Base-by-base conservation (phyloP, 2,888 invertebrate species). In the Diarsia rubi region DNA sequence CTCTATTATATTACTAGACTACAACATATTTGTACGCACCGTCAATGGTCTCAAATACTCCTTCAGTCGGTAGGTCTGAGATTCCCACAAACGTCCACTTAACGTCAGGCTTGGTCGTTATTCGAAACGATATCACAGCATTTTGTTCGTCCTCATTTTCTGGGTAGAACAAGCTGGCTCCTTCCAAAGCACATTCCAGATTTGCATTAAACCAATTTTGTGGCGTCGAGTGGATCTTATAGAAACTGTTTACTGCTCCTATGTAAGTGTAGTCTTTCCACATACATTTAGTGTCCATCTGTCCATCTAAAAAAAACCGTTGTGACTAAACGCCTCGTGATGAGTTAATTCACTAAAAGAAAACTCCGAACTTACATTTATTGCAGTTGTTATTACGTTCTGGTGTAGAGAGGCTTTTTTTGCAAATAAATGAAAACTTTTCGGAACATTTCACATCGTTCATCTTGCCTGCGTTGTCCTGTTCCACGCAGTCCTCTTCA, bases 351-450 rank as follows among this genome's bases (percentile, higher is more conserved):
- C 2, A 31, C 57, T 0, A 31, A 3, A 31, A 4, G 3, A 1
- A 19, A 3, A 14, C 9, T 9, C 1, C 0, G 1, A 5, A 19
- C 65, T 75, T 78, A 95, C 95, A 90, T 68, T 63, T 88, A 67
- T 93, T 88, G 78, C 94, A 95, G 0, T 80, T 65, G 0, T 78
- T 65, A 52, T 94, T 94, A 94, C 94, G 94, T 11, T 93, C 86
- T 9, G 94, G 67, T 0, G 88, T 82, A 3, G 77, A 75, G 0
- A 92, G 83, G 0, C 89, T 88, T 77, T 94, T 95, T 84, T 94
- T 95, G 87, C 95, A 96, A 8, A 95, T 90, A 74, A 93, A 96
- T 0, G 93, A 90, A 62, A 85, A 89, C 16, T 83, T 83, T 5
- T 79, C 69, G 12, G 54, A 54, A 67, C 95, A 96, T 2, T 78